Percentiles rank a stretch among this genome's conserved stretches.
These are phyloP conservation scores for Diplodus sargus DNA, from an alignment of 2,797 vertebrate genomes.

Conservation along the genomic window DNA sequence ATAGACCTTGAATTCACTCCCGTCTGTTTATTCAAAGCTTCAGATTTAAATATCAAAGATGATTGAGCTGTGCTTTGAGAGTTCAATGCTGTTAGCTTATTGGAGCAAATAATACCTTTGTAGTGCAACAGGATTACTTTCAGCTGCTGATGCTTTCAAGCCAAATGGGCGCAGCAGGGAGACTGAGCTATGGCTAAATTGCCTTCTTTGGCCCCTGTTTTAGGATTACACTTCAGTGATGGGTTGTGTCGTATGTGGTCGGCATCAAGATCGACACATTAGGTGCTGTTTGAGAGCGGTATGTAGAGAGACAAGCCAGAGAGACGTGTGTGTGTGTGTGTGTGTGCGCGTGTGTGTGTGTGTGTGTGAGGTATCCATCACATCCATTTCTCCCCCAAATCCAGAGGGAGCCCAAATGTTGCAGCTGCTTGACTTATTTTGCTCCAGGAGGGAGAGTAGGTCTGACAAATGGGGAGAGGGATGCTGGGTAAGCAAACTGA, in stretches of 20 bases:
- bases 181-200: constrained; percentile 32
- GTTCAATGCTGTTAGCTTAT: constrained; percentile 70
- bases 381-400: constrained; percentile 21
- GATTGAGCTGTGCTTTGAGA: constrained; percentile 55
- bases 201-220: constrained; percentile 30
- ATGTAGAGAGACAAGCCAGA: constrained; percentile 46
- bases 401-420: constrained; percentile 50
- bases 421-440: constrained; percentile 71
- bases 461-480: constrained; percentile 73
- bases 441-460: constrained; percentile 46
- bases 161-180: constrained; percentile 40
- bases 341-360: neutral
- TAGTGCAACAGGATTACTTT: constrained; percentile 70
- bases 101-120: constrained; percentile 70
- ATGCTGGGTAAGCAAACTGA: constrained; percentile 75
- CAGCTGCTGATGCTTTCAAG: constrained; percentile 62
- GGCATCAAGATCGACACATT: constrained; percentile 38
- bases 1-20: constrained; percentile 61
- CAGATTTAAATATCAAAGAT: constrained; percentile 85
- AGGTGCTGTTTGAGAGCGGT: constrained; percentile 17
- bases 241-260: constrained; percentile 26
- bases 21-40: constrained; percentile 67
- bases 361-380: constrained; percentile 52
- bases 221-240: constrained; percentile 41
- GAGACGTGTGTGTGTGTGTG: constrained; percentile 11